phyloP scores from a whole-genome alignment of 2,113 vertebrate species.

The Cyprinodon brontotheroides region DNA sequence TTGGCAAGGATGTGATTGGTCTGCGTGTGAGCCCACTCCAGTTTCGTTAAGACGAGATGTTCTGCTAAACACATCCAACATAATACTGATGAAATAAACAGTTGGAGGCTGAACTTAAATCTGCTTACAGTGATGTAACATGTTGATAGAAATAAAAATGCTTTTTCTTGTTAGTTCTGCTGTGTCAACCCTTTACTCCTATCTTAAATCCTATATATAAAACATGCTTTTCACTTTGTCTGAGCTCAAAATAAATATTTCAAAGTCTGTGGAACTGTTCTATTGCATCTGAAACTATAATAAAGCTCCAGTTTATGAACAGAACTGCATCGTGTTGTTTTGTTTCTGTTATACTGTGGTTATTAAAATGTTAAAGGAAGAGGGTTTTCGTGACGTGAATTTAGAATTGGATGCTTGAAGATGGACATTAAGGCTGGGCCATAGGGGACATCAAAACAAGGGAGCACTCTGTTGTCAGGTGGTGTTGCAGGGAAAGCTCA shows the following conservation, averaged over 20 bases:
- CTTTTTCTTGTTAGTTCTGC: constrained; percentile 21
- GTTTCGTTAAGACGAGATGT: constrained; percentile 84
- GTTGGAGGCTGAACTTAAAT: constrained; percentile 18
- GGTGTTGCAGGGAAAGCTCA: neutral
- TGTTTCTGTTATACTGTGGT: neutral
- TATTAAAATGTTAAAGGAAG: no score
- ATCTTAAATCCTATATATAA: constrained; percentile 27
- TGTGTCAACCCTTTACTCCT: constrained; percentile 36
- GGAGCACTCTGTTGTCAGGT: neutral
- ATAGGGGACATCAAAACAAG: neutral
- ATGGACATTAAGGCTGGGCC: constrained; percentile 5
- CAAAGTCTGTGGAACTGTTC: constrained; percentile 1
- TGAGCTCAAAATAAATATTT: constrained; percentile 12
- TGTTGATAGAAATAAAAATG: neutral
- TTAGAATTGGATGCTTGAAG: neutral
- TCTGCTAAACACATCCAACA: constrained; percentile 16
- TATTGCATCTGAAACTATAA: constrained; percentile 26
- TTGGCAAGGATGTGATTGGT: constrained; percentile 95
- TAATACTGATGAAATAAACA: constrained; percentile 8
- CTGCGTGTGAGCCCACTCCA: constrained; percentile 95
- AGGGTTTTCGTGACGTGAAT: neutral
- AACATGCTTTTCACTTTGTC: constrained; percentile 11
- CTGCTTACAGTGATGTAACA: constrained; percentile 39
- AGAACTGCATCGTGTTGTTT: neutral
- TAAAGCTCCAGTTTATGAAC: constrained; percentile 22